Conservation (phyloP, 2,113 vertebrate genomes). For the Thymallus thymallus region DNA sequence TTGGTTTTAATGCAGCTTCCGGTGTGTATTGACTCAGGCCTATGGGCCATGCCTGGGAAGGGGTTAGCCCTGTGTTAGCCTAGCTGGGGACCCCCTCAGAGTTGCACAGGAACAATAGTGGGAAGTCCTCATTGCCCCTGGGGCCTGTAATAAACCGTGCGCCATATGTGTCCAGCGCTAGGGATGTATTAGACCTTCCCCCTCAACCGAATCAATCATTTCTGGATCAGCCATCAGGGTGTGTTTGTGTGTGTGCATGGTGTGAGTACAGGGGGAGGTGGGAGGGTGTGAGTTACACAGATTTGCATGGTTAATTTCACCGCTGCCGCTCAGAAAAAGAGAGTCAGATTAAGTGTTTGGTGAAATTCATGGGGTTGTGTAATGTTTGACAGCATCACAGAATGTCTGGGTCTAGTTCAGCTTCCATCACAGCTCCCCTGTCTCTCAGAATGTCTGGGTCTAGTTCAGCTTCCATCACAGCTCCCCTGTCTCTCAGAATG, state of each 20-base stretch:
- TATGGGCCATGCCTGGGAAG: constrained; percentile 42
- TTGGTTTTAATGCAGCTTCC: constrained; percentile 32
- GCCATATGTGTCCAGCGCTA: constrained; percentile 55
- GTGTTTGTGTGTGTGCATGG: background rate
- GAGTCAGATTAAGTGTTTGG: no score
- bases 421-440: background rate
- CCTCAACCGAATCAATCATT: constrained; percentile 33
- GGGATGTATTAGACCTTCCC: constrained; percentile 33
- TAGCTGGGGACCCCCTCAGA: constrained; percentile 44
- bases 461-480: no score
- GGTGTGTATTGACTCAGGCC: constrained; percentile 56
- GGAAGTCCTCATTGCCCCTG: constrained; percentile 42
- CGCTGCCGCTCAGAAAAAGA: no score
- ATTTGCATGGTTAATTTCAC: no score
- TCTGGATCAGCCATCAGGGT: constrained; percentile 11
- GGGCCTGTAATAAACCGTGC: constrained; percentile 38
- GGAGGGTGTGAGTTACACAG: constrained; percentile 1
- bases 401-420: constrained; percentile 1
- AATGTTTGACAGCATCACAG: no score
- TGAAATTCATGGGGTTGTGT: no score
- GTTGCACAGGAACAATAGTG: constrained; percentile 54
- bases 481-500: no score
- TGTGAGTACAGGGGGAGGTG: background rate
- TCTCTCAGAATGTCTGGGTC: no score
- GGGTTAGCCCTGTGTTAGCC: constrained; percentile 29